A percentile compares a stretch with the other conserved stretches of the same genome.
phyloP scores from a whole-genome alignment of 2,888 invertebrate species.

The Sesamia inferens region DNA sequence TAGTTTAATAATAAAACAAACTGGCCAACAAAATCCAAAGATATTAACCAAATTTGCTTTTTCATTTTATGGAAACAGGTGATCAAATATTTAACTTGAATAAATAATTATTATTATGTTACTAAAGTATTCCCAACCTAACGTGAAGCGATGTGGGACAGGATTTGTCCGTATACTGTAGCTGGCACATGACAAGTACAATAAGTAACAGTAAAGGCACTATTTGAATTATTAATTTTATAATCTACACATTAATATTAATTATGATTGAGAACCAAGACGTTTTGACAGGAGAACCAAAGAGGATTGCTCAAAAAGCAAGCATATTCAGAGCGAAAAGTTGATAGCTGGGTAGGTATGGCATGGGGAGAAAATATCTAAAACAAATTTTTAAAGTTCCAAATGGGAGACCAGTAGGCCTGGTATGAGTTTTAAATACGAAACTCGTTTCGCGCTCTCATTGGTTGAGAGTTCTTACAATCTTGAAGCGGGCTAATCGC shows the following conservation, averaged over 20 bases:
- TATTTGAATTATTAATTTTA: conserved; percentile 15
- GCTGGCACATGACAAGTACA: conserved; percentile 11
- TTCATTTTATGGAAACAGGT: not conserved
- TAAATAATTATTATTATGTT: conserved; percentile 3
- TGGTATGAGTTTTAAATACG: no score
- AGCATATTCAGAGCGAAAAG: no score
- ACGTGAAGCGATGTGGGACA: conserved; percentile 27
- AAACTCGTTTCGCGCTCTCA: no score
- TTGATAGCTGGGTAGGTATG: no score
- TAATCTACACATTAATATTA: conserved; percentile 13
- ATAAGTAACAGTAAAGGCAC: conserved; percentile 15
- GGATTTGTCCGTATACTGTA: conserved; percentile 32
- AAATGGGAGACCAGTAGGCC: no score
- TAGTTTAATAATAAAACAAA: not conserved
- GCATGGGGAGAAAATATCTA: no score
- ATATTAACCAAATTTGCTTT: not conserved
- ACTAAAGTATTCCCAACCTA: conserved; percentile 20
- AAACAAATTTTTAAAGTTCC: no score
- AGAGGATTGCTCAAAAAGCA: no score
- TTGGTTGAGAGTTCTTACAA: no score
- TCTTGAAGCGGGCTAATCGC: no score
- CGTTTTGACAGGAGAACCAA: not conserved
- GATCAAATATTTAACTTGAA: conserved; percentile 12
- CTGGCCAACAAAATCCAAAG: not conserved
- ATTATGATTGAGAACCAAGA: not conserved